phyloP scores from a whole-genome alignment of 2,113 vertebrate genomes.

The Bubo bubo region DNA sequence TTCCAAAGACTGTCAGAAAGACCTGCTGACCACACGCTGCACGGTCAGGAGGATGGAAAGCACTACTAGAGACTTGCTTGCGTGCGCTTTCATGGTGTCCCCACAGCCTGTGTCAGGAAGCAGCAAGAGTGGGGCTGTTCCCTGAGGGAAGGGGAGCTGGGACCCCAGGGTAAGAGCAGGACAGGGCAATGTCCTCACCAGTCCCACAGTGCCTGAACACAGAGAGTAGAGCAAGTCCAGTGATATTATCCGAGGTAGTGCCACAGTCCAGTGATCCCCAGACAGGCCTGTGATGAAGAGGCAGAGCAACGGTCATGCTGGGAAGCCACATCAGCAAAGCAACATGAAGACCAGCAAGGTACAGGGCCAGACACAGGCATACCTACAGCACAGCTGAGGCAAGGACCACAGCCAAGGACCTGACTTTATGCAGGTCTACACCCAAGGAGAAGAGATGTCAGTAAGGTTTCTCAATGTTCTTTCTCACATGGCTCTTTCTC shows the following conservation, averaged over 20 bases:
- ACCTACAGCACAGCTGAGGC: not conserved
- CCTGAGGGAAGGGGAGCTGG: not conserved
- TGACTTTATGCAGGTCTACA: not conserved
- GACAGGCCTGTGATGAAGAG: not conserved
- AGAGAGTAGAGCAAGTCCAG: not conserved
- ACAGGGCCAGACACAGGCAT: not conserved
- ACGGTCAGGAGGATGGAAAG: not conserved
- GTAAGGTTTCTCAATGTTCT: not conserved
- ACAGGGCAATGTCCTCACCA: not conserved
- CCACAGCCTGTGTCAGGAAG: not conserved
- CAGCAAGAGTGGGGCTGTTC: not conserved
- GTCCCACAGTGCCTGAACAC: not conserved
- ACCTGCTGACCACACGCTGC: not conserved
- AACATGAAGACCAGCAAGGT: not conserved
- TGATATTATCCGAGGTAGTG: too few relatives aligned
- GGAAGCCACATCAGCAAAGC: not conserved
- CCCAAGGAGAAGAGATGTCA: not conserved
- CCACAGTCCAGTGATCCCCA: not conserved
- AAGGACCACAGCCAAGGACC: not conserved
- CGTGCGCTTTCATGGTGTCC: not conserved
- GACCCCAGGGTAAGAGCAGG: not conserved
- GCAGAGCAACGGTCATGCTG: not conserved
- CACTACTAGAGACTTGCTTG: not conserved
- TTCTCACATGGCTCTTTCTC: not conserved
- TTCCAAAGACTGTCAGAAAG: not conserved